phyloP scores from a whole-genome alignment of 2,888 invertebrate genomes.

The Osmoderma eremita region DNA sequence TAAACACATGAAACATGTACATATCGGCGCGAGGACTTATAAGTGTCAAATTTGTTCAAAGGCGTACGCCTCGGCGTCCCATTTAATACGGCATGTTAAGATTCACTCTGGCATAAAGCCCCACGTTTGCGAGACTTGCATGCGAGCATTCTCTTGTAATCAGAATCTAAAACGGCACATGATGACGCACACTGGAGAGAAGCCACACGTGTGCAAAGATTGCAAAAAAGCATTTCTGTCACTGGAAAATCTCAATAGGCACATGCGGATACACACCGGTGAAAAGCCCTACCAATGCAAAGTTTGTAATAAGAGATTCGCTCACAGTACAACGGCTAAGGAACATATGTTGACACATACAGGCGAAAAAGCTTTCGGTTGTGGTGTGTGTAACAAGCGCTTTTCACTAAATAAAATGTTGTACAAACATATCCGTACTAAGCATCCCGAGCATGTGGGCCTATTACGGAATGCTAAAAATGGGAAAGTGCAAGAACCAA shows the following conservation, averaged over 20 bases:
- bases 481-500: conserved; percentile 3
- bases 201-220: conserved; percentile 55
- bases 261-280: conserved; percentile 58
- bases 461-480: conserved; percentile 27
- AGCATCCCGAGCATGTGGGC: conserved; percentile 55
- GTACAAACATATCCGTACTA: conserved; percentile 56
- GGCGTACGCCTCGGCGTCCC: conserved; percentile 55
- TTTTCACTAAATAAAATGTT: conserved; percentile 57
- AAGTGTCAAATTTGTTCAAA: conserved; percentile 57
- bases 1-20: conserved; percentile 52
- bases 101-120: conserved; percentile 58
- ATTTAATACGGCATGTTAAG: conserved; percentile 57
- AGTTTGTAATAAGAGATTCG: conserved; percentile 56
- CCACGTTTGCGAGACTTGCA: conserved; percentile 55
- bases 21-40: conserved; percentile 52
- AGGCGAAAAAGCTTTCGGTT: conserved; percentile 57
- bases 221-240: conserved; percentile 57
- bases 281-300: conserved; percentile 58
- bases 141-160: conserved; percentile 55
- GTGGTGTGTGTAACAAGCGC: conserved; percentile 54
- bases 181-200: conserved; percentile 59
- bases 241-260: conserved; percentile 56
- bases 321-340: conserved; percentile 59
- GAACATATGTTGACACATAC: conserved; percentile 58
- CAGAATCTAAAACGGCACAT: conserved; percentile 58